A percentile compares a stretch with the other conserved stretches of the same genome.
Conservation (phyloP, 2,797 vertebrate genomes). For the Buphagus erythrorhynchus region DNA sequence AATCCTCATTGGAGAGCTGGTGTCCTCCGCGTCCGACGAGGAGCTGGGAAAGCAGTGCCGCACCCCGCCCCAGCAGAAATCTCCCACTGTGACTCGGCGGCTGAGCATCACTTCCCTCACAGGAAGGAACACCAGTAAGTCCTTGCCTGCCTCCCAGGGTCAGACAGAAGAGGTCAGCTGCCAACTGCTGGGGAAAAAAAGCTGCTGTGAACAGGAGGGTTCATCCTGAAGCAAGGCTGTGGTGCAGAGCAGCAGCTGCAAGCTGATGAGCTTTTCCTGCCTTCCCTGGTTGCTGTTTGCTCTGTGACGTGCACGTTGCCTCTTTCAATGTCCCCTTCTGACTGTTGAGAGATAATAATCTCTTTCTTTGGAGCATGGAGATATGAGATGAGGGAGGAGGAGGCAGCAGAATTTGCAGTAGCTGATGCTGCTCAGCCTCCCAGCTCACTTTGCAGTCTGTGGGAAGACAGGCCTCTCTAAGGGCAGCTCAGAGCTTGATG, state of each 20-base stretch:
- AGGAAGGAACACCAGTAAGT: conserved; percentile 85
- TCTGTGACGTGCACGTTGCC: rapidly evolving
- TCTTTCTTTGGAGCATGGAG: background rate
- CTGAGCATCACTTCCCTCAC: conserved; percentile 90
- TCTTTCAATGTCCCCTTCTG: background rate
- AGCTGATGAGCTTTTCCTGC: background rate
- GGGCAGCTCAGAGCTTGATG: background rate
- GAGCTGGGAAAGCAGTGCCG: conserved; percentile 89
- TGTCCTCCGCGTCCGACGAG: conserved; percentile 85
- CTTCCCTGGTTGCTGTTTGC: background rate
- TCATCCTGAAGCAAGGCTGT: background rate
- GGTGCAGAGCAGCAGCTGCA: background rate
- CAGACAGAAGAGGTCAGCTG: background rate
- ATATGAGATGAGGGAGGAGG: background rate
- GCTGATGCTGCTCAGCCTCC: background rate
- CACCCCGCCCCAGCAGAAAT: conserved; percentile 93
- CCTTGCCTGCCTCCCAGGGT: background rate
- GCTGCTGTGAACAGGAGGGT: background rate
- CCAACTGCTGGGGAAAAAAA: background rate
- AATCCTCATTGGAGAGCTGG: conserved; percentile 93
- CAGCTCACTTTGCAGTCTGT: background rate
- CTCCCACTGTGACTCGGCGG: conserved; percentile 86
- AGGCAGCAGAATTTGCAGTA: background rate
- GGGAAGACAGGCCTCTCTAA: background rate
- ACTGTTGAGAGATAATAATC: background rate